Base-by-base conservation (phyloP, 2,113 vertebrate genomes). In the Addax nasomaculatus region DNA sequence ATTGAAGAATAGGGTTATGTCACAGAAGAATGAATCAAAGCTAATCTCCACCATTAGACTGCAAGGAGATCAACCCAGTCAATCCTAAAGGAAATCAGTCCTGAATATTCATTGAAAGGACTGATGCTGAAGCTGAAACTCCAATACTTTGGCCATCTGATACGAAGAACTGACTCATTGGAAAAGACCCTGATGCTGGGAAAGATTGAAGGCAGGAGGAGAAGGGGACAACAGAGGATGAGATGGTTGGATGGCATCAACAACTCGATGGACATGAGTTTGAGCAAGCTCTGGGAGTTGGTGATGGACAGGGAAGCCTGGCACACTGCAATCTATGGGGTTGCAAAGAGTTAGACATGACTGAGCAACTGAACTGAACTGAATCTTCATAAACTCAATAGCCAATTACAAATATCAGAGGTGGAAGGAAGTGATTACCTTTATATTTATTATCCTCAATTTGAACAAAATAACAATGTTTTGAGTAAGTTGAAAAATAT, bases 241-340 rank as follows among this genome's bases (percentile, higher is more conserved):
- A 70, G n/a, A 70, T 39, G 67, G 5, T 1, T 70, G n/a, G n/a
- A 70, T 21, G 19, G 67, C n/a, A 36, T 70, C n/a, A 36, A 19
- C n/a, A 5, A 70, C n/a, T 36, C 2, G 0, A 70, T 70, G 64
- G 64, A 36, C n/a, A 39, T 23, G 67, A 23, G 10, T 39, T 70
- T 70, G n/a, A 70, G 5, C 5, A 39, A 39, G 10, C 10, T 39
- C 67, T 39, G n/a, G 10, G n/a, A 70, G n/a, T 23, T 39, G 67
- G 67, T 70, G n/a, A 70, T 23, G 4, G 67, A 70, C 67, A 70
- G 19, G n/a, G 67, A 39, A 39, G 67, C n/a, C 67, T 70, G n/a
- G n/a, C 1, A 0, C 9, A 2, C 19, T 70, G 5, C 19, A 23
- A 10, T 12, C 10, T 11, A 70, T 19, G n/a, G 67, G 33, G 17